Base-by-base conservation (phyloP, 1,140 invertebrate species). In the Cydia strobilella region DNA sequence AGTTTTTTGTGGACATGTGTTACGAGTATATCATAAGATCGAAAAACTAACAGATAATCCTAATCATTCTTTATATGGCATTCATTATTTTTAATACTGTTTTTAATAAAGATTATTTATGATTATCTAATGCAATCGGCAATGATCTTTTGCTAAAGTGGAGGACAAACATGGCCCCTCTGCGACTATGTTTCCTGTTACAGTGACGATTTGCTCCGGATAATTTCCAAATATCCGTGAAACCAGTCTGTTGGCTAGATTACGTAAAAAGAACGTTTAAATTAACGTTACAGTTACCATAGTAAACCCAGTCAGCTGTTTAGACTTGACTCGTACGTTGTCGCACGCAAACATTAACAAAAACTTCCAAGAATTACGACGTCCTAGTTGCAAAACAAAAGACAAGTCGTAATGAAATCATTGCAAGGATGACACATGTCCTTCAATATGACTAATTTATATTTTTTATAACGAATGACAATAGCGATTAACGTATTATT, bases 291-390 rank as follows among this genome's bases (percentile, higher is more conserved):
- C 54, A 59, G 54, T 59, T 59, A n/a, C 20, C 18, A 59, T 59
- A 59, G 54, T 59, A 59, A 23, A 23, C 54, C 4, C 9, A 59
- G 54, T 59, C 54, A 59, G 54, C 54, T 59, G 54, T 59, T 15
- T 59, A 59, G 54, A 20, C n/a, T 59, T 23, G 20, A 59, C 18
- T 59, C 2, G 7, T 12, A 59, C 54, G 18, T 59, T 7, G 54
- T 59, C 20, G 54, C 54, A 23, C 54, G 54, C 18, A 59, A n/a
- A 59, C 54, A 23, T 59, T 59, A 59, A 59, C 54, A 59, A 59
- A 59, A 59, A 59, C 54, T 59, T 59, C 54, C 54, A 59, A 20
- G 54, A 59, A 59, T 59, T 59, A 20, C 51, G 51, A 59, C 51
- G 51, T 20, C 51, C 51, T 51, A 51, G 51, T 59, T 20, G 18